Conservation (phyloP, 1,140 invertebrate species). For the Procambarus virginalis region DNA sequence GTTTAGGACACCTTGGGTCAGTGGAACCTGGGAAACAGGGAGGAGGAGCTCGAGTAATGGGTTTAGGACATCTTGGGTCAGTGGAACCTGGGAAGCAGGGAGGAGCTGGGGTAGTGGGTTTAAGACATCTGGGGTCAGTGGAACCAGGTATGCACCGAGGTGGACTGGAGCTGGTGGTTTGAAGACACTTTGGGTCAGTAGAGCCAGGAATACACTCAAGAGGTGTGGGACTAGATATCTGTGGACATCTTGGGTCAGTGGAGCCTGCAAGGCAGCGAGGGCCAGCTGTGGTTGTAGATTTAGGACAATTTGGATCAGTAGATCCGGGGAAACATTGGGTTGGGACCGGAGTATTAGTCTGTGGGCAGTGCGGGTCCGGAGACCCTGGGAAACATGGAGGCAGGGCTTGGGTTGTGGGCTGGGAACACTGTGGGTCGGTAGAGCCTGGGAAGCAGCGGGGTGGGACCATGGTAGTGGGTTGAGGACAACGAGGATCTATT, state of each 20-base stretch:
- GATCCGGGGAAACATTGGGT: slow-evolving; percentile 39
- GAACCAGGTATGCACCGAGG: not conserved
- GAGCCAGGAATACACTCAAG: not conserved
- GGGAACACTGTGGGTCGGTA: slow-evolving; percentile 40
- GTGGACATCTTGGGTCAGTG: slow-evolving; percentile 38
- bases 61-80: slow-evolving; percentile 14
- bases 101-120: not conserved
- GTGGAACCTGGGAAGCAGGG: not conserved
- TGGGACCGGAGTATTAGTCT: slow-evolving; percentile 13
- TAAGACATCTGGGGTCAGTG: not conserved
- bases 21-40: slow-evolving; percentile 33
- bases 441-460: slow-evolving; percentile 37
- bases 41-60: slow-evolving; percentile 23
- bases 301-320: slow-evolving; percentile 38
- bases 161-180: not conserved
- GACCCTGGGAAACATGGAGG: slow-evolving; percentile 41
- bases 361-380: slow-evolving; percentile 23
- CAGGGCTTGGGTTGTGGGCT: slow-evolving; percentile 40
- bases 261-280: slow-evolving; percentile 28
- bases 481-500: slow-evolving; percentile 38
- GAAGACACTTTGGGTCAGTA: slow-evolving; percentile 17
- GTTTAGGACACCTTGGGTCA: slow-evolving; percentile 55
- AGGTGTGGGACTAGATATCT: slow-evolving; percentile 30
- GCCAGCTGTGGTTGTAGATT: not conserved
- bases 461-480: slow-evolving; percentile 21